Evolutionary conservation across 2,113 vertebrate species (phyloP), one percentile per base, ranked within the genome.

Genomic region (Orycteropus afer): DNA sequence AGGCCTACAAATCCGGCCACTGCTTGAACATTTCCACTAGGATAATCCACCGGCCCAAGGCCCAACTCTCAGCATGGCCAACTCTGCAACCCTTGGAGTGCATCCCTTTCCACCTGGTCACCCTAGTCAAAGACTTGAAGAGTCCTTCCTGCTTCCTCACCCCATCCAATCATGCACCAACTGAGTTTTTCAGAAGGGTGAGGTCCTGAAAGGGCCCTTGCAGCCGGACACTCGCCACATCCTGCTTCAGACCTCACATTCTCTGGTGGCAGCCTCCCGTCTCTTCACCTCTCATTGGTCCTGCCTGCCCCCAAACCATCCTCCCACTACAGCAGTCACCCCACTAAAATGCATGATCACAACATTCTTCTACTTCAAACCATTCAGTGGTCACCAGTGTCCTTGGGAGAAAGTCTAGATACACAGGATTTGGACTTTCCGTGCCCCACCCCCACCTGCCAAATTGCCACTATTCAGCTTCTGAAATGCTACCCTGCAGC

Each of bases 401-500:
- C 86, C 27, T 12, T 5, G 3, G 51, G 20, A 69, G 47, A n/a
- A 86, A 65, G 49, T 40, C 57, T 57, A 89, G 51, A 81, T 27
- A 55, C 51, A 45, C 27, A 61, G 81, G n/a, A 27, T 17, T 77
- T 55, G 81, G 49, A 1, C 17, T 6, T 57, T 61, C 42, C 34
- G 71, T 76, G 18, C 45, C 27, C 17, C 37, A 92, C 65, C 84
- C 7, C 77, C 91, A 53, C 89, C 88, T 81, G 87, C 78, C 61
- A 32, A 45, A 53, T 20, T 82, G 89, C 94, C 67, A 59, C 42
- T 61, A 74, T 86, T 27, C 57, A 57, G 51, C 80, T 51, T 61
- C 89, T 65, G 77, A 95, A 86, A 87, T 32, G 76, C 88, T 61
- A 76, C 63, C 83, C 76, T 85, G 80, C 59, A 61, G 88, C 57